Base-by-base conservation (phyloP, 2,888 invertebrate species). In the Diloba caeruleocephala region DNA sequence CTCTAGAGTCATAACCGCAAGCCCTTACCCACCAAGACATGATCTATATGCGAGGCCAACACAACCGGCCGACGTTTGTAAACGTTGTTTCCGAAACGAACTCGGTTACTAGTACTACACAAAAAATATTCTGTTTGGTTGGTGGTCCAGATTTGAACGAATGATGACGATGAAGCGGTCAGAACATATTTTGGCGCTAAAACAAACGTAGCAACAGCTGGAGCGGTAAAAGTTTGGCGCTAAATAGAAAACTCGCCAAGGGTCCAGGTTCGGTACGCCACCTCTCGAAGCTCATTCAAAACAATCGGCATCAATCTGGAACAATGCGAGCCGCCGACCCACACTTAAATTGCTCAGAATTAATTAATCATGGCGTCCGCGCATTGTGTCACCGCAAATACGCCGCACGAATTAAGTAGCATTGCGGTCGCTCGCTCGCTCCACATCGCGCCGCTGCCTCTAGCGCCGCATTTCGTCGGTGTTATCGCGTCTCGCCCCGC, bases 281-380 rank as follows among this genome's bases (percentile, higher is more conserved):
- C 59, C 61, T 56, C 69, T 66, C 64, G 67, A 75, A 54, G 46
- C 64, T 61, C 61, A 51, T 61, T 58, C 49, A 62, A 69, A 70
- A 81, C 78, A 82, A 83, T 79, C 71, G 65, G 56, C 57, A 49
- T 58, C 62, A 62, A 61, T 57, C 60, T 69, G 36, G 62, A 56
- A 71, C 73, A 73, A 71, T 59, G 59, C 68, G 61, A 67, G 49
- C 53, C 54, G 49, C 68, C 68, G 65, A 68, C 68, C 67, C 57
- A 52, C 66, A 65, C 63, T 68, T 56, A 56, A 71, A 74, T 70
- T 68, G 68, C 61, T 71, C 64, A 63, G 57, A 74, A 81, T 79
- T 80, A 79, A 81, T 82, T 77, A 79, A 75, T 71, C 58, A 64
- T 62, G 67, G 59, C 62, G 69, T 68, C 67, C 58, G 67, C 65